A percentile compares a stretch with the other conserved stretches of the same genome.
phyloP scores from a whole-genome alignment of 53 echinoderm and acorn worm genomes.

The Patiria pectinifera region DNA sequence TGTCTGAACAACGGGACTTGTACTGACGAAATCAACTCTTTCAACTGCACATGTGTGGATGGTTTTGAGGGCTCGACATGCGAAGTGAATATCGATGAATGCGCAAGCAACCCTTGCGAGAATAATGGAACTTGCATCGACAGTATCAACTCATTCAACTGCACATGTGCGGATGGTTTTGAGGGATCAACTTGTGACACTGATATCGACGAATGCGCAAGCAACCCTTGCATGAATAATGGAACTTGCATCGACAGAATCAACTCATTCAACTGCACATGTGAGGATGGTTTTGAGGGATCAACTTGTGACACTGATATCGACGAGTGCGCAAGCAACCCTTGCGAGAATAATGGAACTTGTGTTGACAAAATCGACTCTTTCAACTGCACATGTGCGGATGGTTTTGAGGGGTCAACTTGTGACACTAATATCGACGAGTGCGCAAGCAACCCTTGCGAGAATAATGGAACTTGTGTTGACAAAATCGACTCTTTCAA shows the following conservation, averaged over 20 bases:
- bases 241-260: conserved; percentile 29
- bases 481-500: neutral
- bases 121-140: conserved; percentile 39
- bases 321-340: conserved; percentile 44
- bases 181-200: neutral
- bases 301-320: conserved; percentile 26
- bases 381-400: conserved; percentile 25
- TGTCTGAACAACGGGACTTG: conserved; percentile 44
- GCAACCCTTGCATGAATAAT: conserved; percentile 29
- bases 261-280: conserved; percentile 11
- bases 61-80: conserved; percentile 39
- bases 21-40: neutral
- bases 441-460: conserved; percentile 31
- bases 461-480: conserved; percentile 32
- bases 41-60: conserved; percentile 25
- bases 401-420: conserved; percentile 21
- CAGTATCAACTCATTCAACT: conserved; percentile 10
- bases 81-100: conserved; percentile 32
- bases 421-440: conserved; percentile 49
- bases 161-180: conserved; percentile 34
- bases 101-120: conserved; percentile 18
- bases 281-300: conserved; percentile 35
- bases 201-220: conserved; percentile 47
- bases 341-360: conserved; percentile 37
- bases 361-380: conserved; percentile 17